Evolutionary conservation across 2,797 vertebrate genomes (phyloP).

Genomic region (Xyrichtys novacula): DNA sequence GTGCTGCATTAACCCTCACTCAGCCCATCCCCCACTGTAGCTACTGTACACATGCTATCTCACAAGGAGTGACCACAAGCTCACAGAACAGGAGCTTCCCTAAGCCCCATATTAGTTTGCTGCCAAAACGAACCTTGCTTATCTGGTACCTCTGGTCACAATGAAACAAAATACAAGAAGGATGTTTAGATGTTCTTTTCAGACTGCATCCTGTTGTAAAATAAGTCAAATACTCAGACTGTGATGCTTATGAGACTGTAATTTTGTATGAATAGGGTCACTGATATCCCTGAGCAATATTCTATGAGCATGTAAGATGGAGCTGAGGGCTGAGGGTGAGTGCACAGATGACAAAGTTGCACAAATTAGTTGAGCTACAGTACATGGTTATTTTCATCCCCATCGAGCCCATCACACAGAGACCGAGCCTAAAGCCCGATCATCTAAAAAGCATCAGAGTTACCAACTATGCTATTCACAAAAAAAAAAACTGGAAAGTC

Average conservation of each 20-base stretch:
- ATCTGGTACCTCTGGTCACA: conserved; percentile 7
- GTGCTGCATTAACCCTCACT: conserved; percentile 67
- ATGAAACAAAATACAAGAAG: background rate
- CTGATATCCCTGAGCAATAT: conserved; percentile 36
- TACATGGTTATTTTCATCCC: conserved; percentile 37
- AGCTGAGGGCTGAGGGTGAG: conserved; percentile 35
- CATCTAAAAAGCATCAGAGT: conserved; percentile 33
- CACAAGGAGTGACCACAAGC: conserved; percentile 51
- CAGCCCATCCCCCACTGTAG: conserved; percentile 73
- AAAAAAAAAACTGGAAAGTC: conserved; percentile 28
- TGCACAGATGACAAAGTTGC: conserved; percentile 54
- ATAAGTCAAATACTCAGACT: conserved; percentile 3
- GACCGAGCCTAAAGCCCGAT: conserved; percentile 1
- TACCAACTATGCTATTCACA: conserved; percentile 5
- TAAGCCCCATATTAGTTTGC: conserved; percentile 30
- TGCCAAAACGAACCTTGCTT: conserved; percentile 35
- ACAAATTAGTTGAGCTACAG: conserved; percentile 45
- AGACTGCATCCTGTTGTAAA: background rate
- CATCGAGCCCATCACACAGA: conserved; percentile 20
- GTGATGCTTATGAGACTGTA: background rate
- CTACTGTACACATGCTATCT: conserved; percentile 65
- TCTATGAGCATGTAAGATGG: conserved; percentile 39
- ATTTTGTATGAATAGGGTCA: conserved; percentile 46
- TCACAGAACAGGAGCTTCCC: conserved; percentile 39
- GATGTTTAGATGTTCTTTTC: background rate